Base-by-base conservation (phyloP, 2,113 vertebrate genomes). In the Semnornis frantzii region DNA sequence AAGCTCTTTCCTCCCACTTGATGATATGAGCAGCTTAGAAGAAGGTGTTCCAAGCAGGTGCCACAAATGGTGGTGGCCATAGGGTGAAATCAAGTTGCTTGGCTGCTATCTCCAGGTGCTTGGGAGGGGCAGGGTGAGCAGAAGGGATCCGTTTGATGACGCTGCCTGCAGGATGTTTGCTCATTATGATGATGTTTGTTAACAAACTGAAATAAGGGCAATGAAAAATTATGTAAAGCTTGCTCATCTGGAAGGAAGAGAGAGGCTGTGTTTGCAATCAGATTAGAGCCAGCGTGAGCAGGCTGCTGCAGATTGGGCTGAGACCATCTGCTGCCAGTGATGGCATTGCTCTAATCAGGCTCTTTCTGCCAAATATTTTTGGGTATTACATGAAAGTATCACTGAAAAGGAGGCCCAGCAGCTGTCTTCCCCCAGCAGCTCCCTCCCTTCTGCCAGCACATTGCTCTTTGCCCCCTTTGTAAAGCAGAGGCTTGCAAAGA, bases 361-460 rank as follows among this genome's bases (percentile, higher is more conserved):
- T 76, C 65, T 95, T 62, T 23, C 33, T 76, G 80, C 89, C 76
- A 85, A 74, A 74, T 65, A 64, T 82, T 80, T 76, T 33, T 46
- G 44, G 77, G 73, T 80, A 20, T 48, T 55, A 30, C 4, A 1
- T 48, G 68, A n/a, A 80, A 92, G 65, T 10, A 39, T 15, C 13
- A 62, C 79, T 72, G 80, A 3, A 65, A 72, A 54, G 1, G 4
- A 58, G 54, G 58, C 76, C 1, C 68, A 37, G 2, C 68, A 37
- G 85, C 65, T 48, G 71, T 11, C 73, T 73, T 9, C 52, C 71
- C 1, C 2, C 66, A 39, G 59, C 46, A 31, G 28, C 1, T 18
- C 10, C 34, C 42, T 28, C 10, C 55, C 25, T 62, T 24, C 74
- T 46, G 70, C 62, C 8, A 16, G 52, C 25, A 28, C n/a, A 79